Evolutionary conservation across 2,888 invertebrate genomes (phyloP).

Genomic region (Harpalus rufipes): DNA sequence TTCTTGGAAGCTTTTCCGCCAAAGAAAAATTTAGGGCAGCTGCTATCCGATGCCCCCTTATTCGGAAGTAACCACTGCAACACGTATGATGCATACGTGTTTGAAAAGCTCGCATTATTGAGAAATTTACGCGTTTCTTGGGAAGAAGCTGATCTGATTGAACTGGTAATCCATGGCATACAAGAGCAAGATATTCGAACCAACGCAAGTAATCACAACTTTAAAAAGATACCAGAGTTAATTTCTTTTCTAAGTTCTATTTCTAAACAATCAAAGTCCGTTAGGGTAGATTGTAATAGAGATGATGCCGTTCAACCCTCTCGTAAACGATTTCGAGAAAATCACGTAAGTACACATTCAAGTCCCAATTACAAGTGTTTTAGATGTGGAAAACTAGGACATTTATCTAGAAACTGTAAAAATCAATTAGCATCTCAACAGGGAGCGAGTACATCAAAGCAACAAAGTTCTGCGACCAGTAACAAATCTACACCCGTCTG

Average conservation of each 20-base stretch:
- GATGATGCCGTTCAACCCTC: neutral
- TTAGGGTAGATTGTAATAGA: neutral
- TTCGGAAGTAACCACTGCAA: neutral
- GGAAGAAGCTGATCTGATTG: constrained; percentile 1
- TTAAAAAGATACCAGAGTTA: neutral
- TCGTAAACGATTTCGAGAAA: neutral
- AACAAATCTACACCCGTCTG: neutral
- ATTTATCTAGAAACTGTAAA: neutral
- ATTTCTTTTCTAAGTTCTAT: neutral
- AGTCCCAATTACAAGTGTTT: constrained; percentile 5
- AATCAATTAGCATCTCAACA: neutral
- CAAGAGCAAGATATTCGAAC: constrained; percentile 4
- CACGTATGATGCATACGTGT: neutral
- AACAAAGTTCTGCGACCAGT: neutral
- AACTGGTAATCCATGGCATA: constrained; percentile 9
- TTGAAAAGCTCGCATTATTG: constrained; percentile 18
- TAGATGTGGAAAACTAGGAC: constrained; percentile 11
- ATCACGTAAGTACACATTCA: neutral
- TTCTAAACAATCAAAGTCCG: neutral
- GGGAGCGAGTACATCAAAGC: neutral
- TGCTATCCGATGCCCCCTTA: neutral
- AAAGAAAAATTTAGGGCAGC: too few species aligned
- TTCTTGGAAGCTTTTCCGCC: too few species aligned
- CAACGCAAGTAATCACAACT: constrained; percentile 8
- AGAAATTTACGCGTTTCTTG: constrained; percentile 36